phyloP scores from a whole-genome alignment of 2,113 vertebrate genomes.

The Shinisaurus crocodilurus region DNA sequence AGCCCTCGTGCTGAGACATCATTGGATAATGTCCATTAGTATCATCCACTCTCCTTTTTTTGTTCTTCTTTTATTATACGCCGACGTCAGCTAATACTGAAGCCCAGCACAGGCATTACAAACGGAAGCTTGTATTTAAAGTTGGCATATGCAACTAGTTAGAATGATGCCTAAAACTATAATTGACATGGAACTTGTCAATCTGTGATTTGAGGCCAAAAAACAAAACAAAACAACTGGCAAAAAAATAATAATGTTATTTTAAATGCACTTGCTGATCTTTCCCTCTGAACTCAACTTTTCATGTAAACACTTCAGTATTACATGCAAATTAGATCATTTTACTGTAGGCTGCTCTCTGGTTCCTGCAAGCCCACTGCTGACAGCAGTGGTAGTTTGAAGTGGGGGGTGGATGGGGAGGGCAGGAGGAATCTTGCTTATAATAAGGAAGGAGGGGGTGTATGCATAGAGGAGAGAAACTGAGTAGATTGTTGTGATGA shows the following conservation, averaged over 20 bases:
- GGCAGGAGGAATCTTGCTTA: background rate
- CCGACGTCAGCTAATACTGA: background rate
- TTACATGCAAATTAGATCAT: constrained; percentile 10
- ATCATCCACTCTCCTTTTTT: background rate
- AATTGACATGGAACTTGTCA: background rate
- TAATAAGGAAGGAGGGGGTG: background rate
- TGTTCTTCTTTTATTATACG: background rate
- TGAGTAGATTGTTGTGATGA: background rate
- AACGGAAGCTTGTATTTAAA: background rate
- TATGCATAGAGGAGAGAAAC: background rate
- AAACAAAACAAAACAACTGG: background rate
- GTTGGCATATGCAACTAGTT: background rate
- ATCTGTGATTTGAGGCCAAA: background rate
- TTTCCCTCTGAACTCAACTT: background rate
- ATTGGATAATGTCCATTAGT: too few species aligned
- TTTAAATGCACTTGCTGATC: background rate
- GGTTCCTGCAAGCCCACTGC: background rate
- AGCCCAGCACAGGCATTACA: background rate
- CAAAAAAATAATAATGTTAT: background rate
- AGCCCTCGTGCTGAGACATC: too few species aligned
- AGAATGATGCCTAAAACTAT: background rate
- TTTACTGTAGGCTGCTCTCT: background rate
- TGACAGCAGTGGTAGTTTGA: background rate
- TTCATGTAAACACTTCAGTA: background rate
- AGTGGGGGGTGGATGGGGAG: background rate